phyloP scores from a whole-genome alignment of 2,888 invertebrate species.

The Philhelius pedissequus region DNA sequence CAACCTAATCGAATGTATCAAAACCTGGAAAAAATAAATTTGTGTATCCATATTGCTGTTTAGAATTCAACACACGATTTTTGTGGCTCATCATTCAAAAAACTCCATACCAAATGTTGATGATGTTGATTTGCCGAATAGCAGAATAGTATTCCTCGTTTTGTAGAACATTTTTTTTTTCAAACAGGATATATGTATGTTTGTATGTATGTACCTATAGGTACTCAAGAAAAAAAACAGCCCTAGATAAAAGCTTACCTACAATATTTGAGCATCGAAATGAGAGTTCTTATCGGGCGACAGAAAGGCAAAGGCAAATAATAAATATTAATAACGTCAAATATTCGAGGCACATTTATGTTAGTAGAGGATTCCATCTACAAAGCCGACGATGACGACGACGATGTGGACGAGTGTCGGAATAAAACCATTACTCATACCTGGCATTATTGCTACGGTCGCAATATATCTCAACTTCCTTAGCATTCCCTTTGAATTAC shows the following conservation, averaged over 20 bases:
- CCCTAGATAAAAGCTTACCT: background rate
- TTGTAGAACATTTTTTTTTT: background rate
- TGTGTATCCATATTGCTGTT: background rate
- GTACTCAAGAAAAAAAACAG: background rate
- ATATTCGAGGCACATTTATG: constrained; percentile 58
- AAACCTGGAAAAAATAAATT: background rate
- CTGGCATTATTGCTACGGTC: constrained; percentile 32
- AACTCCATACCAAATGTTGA: constrained; percentile 28
- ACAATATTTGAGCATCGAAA: constrained; percentile 48
- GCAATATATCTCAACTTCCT: constrained; percentile 51
- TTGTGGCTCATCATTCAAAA: constrained; percentile 34
- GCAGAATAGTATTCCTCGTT: constrained; percentile 1
- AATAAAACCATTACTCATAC: constrained; percentile 67
- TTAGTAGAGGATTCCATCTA: constrained; percentile 51
- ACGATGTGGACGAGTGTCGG: constrained; percentile 46
- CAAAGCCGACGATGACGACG: constrained; percentile 8
- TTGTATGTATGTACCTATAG: too few species aligned
- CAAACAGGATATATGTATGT: background rate
- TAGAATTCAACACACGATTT: constrained; percentile 55
- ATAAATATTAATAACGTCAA: constrained; percentile 68
- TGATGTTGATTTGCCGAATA: constrained; percentile 38
- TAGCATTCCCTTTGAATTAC: constrained; percentile 40
- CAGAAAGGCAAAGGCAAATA: constrained; percentile 52
- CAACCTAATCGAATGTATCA: background rate
- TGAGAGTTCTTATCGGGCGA: constrained; percentile 37